These are phyloP conservation scores for Nothobranchius kuhntae DNA, from an alignment of 2,113 vertebrate species.

Conservation along the genomic window DNA sequence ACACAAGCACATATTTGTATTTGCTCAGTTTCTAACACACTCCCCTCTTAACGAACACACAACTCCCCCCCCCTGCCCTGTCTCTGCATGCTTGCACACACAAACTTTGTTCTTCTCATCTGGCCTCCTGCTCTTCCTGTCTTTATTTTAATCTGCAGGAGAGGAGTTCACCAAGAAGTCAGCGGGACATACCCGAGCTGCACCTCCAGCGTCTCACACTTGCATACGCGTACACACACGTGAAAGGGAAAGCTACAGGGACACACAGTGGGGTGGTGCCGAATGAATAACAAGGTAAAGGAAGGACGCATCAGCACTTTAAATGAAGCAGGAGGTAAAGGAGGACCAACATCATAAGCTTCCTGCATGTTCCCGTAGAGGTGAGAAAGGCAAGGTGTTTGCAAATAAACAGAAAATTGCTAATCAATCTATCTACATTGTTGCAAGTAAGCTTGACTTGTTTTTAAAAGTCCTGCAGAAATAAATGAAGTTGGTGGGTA, in stretches of 20 bases:
- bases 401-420: too few relatives aligned
- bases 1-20: constrained; percentile 4
- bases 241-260: constrained; percentile 34
- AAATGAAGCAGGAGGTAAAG: constrained; percentile 50
- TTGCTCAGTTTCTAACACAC: constrained; percentile 13
- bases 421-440: too few relatives aligned
- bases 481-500: too few relatives aligned
- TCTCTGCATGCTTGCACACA: constrained; percentile 10
- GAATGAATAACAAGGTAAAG: constrained; percentile 51
- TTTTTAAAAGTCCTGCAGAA: too few relatives aligned
- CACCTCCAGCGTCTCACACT: constrained; percentile 54
- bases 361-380: constrained; percentile 1
- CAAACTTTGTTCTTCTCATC: constrained; percentile 54
- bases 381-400: constrained; percentile 11
- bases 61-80: neutral
- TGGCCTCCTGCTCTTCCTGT: constrained; percentile 61
- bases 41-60: constrained; percentile 8
- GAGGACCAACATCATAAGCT: constrained; percentile 35
- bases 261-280: constrained; percentile 42
- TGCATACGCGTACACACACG: neutral
- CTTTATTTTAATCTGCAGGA: constrained; percentile 72
- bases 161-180: constrained; percentile 76
- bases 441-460: too few relatives aligned
- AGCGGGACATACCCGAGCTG: constrained; percentile 69
- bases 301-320: constrained; percentile 51